Conservation (phyloP, 2,888 invertebrate genomes). For the Adelphocoris suturalis region DNA sequence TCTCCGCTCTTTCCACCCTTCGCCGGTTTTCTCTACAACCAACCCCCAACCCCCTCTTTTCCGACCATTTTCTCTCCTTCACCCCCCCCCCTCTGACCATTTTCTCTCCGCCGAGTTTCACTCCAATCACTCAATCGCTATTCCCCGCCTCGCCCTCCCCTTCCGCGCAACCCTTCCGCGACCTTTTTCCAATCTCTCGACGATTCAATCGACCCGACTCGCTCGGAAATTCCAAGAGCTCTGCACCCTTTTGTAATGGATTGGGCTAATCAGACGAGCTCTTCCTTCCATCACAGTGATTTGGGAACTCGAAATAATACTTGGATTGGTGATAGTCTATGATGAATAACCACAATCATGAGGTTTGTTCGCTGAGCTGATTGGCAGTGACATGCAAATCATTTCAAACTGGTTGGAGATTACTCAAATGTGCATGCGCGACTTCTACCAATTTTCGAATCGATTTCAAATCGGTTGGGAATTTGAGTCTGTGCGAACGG, state of each 20-base stretch:
- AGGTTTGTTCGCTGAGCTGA: too few relatives aligned
- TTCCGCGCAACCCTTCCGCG: neutral
- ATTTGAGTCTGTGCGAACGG: too few relatives aligned
- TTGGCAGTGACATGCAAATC: too few relatives aligned
- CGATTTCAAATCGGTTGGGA: too few relatives aligned
- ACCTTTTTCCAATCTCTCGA: conserved; percentile 45
- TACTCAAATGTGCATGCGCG: too few relatives aligned
- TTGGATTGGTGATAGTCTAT: too few relatives aligned
- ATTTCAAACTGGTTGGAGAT: too few relatives aligned
- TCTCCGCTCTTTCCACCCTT: neutral
- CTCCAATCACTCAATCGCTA: conserved; percentile 6
- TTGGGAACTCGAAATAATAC: neutral
- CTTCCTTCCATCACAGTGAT: neutral
- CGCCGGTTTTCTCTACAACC: neutral
- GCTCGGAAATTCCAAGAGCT: conserved; percentile 17
- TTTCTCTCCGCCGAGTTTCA: conserved; percentile 27
- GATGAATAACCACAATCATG: too few relatives aligned
- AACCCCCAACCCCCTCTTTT: neutral
- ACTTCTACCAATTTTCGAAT: too few relatives aligned
- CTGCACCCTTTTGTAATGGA: conserved; percentile 39
- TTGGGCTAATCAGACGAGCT: neutral
- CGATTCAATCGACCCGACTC: conserved; percentile 45
- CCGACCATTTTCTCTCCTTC: neutral
- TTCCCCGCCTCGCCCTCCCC: neutral
- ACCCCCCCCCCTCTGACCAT: neutral